These are phyloP conservation scores for Drosophila varians DNA, from an alignment of 1,140 invertebrate genomes.

Conservation along the genomic window DNA sequence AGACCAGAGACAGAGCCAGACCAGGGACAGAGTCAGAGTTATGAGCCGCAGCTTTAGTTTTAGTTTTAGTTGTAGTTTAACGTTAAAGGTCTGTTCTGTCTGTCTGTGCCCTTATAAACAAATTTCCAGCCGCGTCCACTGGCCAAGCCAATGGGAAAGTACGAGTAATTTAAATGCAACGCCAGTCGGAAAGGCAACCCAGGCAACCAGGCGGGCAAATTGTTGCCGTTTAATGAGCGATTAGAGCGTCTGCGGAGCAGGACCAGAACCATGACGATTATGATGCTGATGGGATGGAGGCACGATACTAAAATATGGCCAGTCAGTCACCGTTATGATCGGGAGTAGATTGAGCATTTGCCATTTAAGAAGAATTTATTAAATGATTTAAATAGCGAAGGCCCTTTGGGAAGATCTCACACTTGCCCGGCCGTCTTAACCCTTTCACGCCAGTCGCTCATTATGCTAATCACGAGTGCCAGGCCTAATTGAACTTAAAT, in stretches of 20 bases:
- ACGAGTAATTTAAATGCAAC: conserved; percentile 68
- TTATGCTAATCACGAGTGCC: conserved; percentile 71
- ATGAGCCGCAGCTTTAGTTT: conserved; percentile 54
- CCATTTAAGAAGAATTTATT: conserved; percentile 3
- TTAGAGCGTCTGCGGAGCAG: conserved; percentile 53
- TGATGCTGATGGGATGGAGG: conserved; percentile 39
- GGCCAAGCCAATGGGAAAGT: conserved; percentile 65
- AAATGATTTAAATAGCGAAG: not conserved
- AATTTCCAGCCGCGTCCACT: conserved; percentile 43
- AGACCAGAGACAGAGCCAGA: not conserved
- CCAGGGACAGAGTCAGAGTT: conserved; percentile 40
- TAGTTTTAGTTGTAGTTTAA: conserved; percentile 80
- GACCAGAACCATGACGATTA: conserved; percentile 9
- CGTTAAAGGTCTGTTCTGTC: conserved; percentile 59
- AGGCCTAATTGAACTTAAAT: conserved; percentile 72
- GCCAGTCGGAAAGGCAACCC: conserved; percentile 34
- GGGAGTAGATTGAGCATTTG: conserved; percentile 12
- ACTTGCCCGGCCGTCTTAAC: not conserved
- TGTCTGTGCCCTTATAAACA: conserved; percentile 67
- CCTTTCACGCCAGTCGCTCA: conserved; percentile 49
- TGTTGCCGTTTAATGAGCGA: conserved; percentile 76
- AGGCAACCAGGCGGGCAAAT: conserved; percentile 61
- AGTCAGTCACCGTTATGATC: conserved; percentile 41
- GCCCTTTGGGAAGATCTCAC: conserved; percentile 1
- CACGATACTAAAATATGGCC: conserved; percentile 24